These are phyloP conservation scores for Acanthosepion esculentum DNA, from an alignment of 2,888 invertebrate genomes.

Conservation along the genomic window DNA sequence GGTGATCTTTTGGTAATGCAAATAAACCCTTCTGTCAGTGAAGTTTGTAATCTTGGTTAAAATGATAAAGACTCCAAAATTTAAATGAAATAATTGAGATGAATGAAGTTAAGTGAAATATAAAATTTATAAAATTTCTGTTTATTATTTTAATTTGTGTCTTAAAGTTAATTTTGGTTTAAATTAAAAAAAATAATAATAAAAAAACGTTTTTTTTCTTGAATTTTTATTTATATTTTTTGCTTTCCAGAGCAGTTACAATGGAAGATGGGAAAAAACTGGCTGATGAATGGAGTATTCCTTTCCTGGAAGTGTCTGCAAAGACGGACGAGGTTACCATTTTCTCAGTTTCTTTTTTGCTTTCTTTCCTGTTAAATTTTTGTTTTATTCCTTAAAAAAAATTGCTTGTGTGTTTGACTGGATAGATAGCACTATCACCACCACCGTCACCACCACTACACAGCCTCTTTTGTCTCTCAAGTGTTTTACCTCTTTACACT, in stretches of 20 bases:
- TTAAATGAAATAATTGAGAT: too few relatives aligned
- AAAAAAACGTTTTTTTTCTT: too few relatives aligned
- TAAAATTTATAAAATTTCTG: too few relatives aligned
- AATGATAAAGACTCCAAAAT: too few relatives aligned
- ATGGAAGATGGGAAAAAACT: constrained; percentile 91
- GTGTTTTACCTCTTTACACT: background rate
- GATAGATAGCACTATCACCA: background rate
- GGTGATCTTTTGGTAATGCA: too few relatives aligned
- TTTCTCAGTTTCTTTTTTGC: constrained; percentile 61
- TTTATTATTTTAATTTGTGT: too few relatives aligned
- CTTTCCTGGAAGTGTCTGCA: constrained; percentile 96
- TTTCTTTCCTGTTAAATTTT: constrained; percentile 68
- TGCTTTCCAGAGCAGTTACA: constrained; percentile 82
- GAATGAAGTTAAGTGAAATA: too few relatives aligned
- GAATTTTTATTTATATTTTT: background rate
- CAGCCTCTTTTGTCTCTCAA: background rate
- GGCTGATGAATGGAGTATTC: constrained; percentile 91
- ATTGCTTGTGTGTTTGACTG: background rate
- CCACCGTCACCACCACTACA: background rate
- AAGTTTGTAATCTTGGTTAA: too few relatives aligned
- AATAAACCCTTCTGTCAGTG: too few relatives aligned
- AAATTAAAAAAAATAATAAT: too few relatives aligned
- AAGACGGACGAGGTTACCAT: constrained; percentile 90
- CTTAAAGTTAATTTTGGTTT: too few relatives aligned
- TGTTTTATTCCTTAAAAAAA: background rate